Evolutionary conservation across 2,113 vertebrate genomes (phyloP).

Genomic region (Alaudala cheleensis): DNA sequence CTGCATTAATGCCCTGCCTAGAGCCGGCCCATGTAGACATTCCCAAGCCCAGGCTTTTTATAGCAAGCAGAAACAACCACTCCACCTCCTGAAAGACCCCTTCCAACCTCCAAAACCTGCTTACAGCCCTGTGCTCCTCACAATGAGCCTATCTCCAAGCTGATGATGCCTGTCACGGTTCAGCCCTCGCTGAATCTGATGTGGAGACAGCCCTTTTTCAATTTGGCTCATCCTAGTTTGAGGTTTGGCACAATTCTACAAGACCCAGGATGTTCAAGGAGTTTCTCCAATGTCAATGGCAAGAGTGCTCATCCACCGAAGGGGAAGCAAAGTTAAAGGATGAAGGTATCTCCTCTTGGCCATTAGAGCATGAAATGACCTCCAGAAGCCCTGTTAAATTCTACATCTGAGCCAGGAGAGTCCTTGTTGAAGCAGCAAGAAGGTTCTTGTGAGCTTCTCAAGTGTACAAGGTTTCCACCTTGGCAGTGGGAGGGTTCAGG

Average conservation of each 20-base stretch:
- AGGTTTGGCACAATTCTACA: neutral
- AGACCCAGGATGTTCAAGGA: neutral
- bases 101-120: neutral
- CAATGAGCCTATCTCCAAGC: neutral
- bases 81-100: neutral
- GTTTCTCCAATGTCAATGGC: neutral
- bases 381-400: neutral
- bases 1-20: neutral
- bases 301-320: neutral
- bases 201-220: neutral
- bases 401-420: neutral
- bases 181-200: neutral
- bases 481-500: neutral
- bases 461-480: fast-evolving
- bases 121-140: neutral
- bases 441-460: neutral
- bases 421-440: neutral
- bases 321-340: neutral
- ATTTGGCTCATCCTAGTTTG: neutral
- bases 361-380: neutral
- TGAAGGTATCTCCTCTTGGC: neutral
- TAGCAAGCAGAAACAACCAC: slow-evolving; percentile 30
- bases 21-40: neutral
- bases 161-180: fast-evolving
- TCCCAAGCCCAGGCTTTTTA: slow-evolving; percentile 33